Evolutionary conservation across 2,113 vertebrate genomes (phyloP).

Genomic region (Thymallus thymallus): DNA sequence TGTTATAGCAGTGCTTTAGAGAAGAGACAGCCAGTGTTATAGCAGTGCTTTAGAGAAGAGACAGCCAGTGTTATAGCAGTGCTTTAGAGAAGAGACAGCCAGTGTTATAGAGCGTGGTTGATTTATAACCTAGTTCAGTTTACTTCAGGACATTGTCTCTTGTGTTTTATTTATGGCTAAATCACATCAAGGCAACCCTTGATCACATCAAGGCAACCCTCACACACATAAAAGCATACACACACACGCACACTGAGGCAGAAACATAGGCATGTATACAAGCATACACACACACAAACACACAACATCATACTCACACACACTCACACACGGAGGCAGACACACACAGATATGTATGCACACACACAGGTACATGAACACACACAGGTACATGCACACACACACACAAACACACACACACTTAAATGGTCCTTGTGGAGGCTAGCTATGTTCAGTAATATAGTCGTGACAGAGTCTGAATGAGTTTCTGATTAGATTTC

Average conservation of each 20-base stretch:
- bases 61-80: too few species aligned
- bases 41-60: too few species aligned
- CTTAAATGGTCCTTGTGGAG: neutral
- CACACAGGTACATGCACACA: too few species aligned
- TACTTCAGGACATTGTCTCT: constrained; percentile 48
- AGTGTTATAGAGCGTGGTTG: constrained; percentile 9
- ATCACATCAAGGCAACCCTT: constrained; percentile 62
- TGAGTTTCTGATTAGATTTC: too few species aligned
- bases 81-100: constrained; percentile 15
- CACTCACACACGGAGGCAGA: neutral
- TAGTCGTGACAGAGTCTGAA: too few species aligned
- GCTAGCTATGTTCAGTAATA: too few species aligned
- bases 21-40: too few species aligned
- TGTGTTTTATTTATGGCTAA: constrained; percentile 66
- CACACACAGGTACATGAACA: too few species aligned
- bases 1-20: too few species aligned
- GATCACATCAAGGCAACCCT: constrained; percentile 60
- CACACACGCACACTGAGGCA: neutral
- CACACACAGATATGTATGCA: constrained; percentile 1
- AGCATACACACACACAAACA: neutral
- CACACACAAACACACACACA: too few species aligned
- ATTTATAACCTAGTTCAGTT: constrained; percentile 35
- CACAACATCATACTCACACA: constrained; percentile 21
- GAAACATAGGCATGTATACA: neutral
- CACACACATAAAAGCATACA: constrained; percentile 24